These are phyloP conservation scores for Agrochola circellaris DNA, from an alignment of 2,888 invertebrate genomes.

Conservation along the genomic window DNA sequence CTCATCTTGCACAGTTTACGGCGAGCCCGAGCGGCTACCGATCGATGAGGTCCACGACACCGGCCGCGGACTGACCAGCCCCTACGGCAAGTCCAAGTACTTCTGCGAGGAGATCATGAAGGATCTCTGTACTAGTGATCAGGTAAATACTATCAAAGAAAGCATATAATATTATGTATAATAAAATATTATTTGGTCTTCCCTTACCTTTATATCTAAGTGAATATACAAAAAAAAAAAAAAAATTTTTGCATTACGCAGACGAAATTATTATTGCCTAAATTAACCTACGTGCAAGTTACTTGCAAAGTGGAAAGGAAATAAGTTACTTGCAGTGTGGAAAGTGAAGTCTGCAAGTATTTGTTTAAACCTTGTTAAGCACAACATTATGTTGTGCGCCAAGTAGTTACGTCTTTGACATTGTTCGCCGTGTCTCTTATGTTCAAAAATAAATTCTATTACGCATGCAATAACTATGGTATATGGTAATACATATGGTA, in stretches of 20 bases:
- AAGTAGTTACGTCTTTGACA: background rate
- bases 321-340: background rate
- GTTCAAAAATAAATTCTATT: background rate
- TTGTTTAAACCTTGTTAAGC: background rate
- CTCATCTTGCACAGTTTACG: slow-evolving; percentile 98
- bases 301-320: background rate
- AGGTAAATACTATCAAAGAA: slow-evolving; percentile 84
- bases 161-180: background rate
- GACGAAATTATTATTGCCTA: no score
- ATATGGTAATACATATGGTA: no score
- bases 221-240: background rate
- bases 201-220: background rate
- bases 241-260: background rate
- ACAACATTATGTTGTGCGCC: background rate
- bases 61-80: slow-evolving; percentile 95
- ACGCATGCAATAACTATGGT: background rate
- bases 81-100: slow-evolving; percentile 98
- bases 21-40: slow-evolving; percentile 95
- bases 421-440: background rate
- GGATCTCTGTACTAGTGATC: slow-evolving; percentile 95
- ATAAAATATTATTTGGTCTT: background rate
- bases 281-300: background rate
- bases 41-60: slow-evolving; percentile 96
- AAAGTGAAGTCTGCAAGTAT: background rate
- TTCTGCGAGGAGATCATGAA: slow-evolving; percentile 98